Base-by-base conservation (phyloP, 1,140 invertebrate species). In the Carposina sasakii region DNA sequence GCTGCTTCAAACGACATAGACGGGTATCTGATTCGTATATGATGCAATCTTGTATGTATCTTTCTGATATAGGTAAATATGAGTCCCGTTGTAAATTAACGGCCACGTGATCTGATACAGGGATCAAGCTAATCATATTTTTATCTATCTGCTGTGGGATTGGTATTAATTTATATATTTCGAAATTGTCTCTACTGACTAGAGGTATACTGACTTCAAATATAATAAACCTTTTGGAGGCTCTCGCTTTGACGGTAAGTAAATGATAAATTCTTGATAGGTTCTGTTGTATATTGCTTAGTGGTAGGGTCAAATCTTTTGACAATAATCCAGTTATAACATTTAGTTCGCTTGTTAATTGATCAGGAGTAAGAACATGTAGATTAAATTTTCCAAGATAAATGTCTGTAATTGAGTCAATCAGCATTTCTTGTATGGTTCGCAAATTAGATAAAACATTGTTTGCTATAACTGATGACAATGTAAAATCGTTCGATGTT, bases 301-400 rank as follows among this genome's bases (percentile, higher is more conserved):
- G 19, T 10, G 49, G 57, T 43, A 54, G 9, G 3, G 44, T 21
- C 17, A 59, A 15, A 26, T 58, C 56, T 13, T 40, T 43, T 2
- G 51, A 24, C 20, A 58, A 28, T 34, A 50, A 42, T 4, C 21
- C 36, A 5, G 55, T 33, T 15, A 57, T 57, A n/a, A 39, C 10
- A n/a, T 36, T 39, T 13, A 57, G 12, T 23, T 57, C 45, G 3
- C 24, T 3, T 37, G 41, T 51, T 2, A 57, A 28, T 30, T 57
- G 55, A 8, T 52, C 26, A 3, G 55, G 55, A 10, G 46, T 17
- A 2, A 57, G 19, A 1, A 57, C 12, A 23, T 57, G 55, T 24
- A 49, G 49, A 19, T 52, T 45, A 6, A 57, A 50, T 37, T 36
- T 52, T 1, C 50, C 55, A 48, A 48, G 48, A 20, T 57, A 51